These are phyloP conservation scores for Rhopalosiphum nymphaeae DNA, from an alignment of 2,888 invertebrate genomes.

Conservation along the genomic window DNA sequence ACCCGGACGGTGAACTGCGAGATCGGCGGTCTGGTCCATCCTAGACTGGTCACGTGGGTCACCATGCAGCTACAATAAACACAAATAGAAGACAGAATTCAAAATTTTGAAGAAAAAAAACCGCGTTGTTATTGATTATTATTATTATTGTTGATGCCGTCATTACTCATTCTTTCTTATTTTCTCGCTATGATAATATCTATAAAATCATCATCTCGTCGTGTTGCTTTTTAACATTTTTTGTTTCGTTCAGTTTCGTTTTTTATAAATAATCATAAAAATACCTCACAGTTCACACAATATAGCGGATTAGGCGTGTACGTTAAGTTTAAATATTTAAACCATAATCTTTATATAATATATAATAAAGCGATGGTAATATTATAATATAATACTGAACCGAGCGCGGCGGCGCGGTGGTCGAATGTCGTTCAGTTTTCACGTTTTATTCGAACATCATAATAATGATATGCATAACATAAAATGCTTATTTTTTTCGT, in stretches of 20 bases:
- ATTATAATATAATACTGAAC: not conserved
- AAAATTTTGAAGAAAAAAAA: not conserved
- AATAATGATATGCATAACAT: not conserved
- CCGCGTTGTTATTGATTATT: conserved; percentile 25
- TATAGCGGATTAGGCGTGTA: not conserved
- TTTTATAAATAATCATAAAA: not conserved
- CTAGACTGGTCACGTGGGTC: conserved; percentile 78
- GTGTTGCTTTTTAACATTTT: not conserved
- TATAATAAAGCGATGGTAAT: not conserved
- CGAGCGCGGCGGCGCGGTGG: not conserved
- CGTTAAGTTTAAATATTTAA: conserved; percentile 9
- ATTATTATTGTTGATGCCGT: conserved; percentile 6
- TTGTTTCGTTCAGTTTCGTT: not conserved
- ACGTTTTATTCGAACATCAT: not conserved
- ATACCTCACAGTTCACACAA: not conserved
- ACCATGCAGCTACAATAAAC: conserved; percentile 74
- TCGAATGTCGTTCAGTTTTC: not conserved
- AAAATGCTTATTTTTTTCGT: not conserved
- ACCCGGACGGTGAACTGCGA: conserved; percentile 82
- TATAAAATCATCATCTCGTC: not conserved
- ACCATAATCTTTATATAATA: not conserved
- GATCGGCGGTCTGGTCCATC: conserved; percentile 78
- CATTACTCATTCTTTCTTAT: not conserved
- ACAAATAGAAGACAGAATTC: not conserved
- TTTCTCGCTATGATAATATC: not conserved